Conservation (phyloP, 2,113 vertebrate species). For the Oxygymnocypris stewartii region DNA sequence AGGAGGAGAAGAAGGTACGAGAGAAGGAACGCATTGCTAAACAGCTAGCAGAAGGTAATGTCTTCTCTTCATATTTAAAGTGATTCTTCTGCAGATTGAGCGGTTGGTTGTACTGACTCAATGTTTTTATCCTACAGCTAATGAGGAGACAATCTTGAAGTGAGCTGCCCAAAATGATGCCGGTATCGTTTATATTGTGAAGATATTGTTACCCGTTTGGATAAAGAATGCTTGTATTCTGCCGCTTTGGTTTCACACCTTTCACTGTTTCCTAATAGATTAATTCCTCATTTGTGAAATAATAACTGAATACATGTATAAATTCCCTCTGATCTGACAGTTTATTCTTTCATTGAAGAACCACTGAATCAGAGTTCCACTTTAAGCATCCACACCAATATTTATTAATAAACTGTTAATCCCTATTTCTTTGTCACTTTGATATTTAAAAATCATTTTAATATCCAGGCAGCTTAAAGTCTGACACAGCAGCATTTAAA, state of each 20-base stretch:
- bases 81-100: neutral
- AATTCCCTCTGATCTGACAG: neutral
- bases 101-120: neutral
- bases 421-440: neutral
- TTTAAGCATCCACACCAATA: conserved; percentile 23
- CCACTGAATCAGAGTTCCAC: neutral
- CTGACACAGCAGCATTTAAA: neutral
- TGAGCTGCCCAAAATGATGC: conserved; percentile 51
- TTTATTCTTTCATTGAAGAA: neutral
- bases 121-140: conserved; percentile 72
- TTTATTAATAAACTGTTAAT: conserved; percentile 9
- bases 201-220: conserved; percentile 35
- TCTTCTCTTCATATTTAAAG: neutral
- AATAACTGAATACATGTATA: neutral
- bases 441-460: neutral
- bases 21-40: conserved; percentile 86
- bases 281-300: conserved; percentile 5
- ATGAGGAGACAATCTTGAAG: conserved; percentile 84
- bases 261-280: neutral
- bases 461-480: neutral
- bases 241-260: conserved; percentile 27
- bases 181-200: conserved; percentile 24
- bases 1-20: conserved; percentile 83
- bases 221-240: conserved; percentile 31
- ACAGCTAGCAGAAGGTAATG: conserved; percentile 84